phyloP scores from a whole-genome alignment of 2,113 vertebrate genomes.

The Cricetomys ansorgei region DNA sequence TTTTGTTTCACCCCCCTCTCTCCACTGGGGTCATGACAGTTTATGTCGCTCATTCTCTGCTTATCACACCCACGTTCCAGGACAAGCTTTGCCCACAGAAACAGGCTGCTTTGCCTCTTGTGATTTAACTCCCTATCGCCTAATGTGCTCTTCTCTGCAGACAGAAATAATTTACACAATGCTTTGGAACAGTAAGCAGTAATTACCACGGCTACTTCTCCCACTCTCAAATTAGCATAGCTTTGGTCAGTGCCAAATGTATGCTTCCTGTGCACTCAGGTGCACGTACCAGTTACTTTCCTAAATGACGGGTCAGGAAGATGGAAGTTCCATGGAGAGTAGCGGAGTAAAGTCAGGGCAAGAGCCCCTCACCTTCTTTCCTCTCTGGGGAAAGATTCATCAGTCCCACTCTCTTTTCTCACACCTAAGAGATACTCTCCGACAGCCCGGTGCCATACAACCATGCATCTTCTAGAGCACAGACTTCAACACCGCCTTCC shows the following conservation, averaged over 20 bases:
- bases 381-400: neutral
- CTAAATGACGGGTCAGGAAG: neutral
- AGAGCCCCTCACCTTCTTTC: neutral
- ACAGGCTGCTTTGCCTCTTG: neutral
- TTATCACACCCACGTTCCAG: neutral
- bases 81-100: neutral
- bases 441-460: neutral
- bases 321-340: neutral
- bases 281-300: neutral
- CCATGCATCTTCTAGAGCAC: neutral
- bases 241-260: neutral
- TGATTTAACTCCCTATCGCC: neutral
- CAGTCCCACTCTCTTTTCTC: neutral
- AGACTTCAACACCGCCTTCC: neutral
- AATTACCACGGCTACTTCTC: neutral
- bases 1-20: neutral
- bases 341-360: neutral
- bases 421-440: neutral
- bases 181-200: neutral
- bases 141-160: neutral
- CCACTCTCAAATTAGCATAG: constrained; percentile 18
- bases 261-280: neutral
- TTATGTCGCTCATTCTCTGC: neutral
- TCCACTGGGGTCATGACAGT: neutral
- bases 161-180: neutral